Evolutionary conservation across 2,113 vertebrate species (phyloP), one percentile per base, ranked within the genome.

Genomic region (Platysternon megacephalum): DNA sequence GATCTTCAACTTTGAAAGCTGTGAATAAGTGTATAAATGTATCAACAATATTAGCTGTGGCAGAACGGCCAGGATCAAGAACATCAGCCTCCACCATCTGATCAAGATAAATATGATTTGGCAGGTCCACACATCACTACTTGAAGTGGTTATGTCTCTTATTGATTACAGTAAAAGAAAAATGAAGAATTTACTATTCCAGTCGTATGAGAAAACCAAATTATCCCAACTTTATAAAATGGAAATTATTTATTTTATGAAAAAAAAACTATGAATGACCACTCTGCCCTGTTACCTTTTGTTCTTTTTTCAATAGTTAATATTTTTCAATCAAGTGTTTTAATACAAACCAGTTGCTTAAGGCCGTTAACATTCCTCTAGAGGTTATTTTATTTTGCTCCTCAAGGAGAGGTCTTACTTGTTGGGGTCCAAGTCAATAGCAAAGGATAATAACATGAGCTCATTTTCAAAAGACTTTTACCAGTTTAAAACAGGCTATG

Each of bases 31-130:
- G 42, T 91, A 85, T 39, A 91, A 93, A 95, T 94, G 96, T 93
- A 79, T 96, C 84, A 96, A 87, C 35, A 84, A 83, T 94, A 72
- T 95, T 90, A 85, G 29, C 94, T 92, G 35, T 16, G 84, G 55
- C 91, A 84, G 85, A 94, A 88, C 5, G 1, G 4, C 86, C 29
- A 81, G 29, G 44, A 94, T 55, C 44, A 93, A 93, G 42, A 89
- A 56, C 84, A 42, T 94, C 65, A 56, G 88, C 83, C 86, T 96
- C 91, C 79, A 91, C n/a, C n/a, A 93, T 11, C 91, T 92, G 89
- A 95, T 97, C 74, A 95, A 96, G 96, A 88, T 68, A 96, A 94
- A 95, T 95, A 51, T 86, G 91, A 94, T 94, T 93, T 97, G 93
- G 89, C 93, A 96, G 91, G 78, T 39, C 90, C 78, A 83, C 87